phyloP scores from a whole-genome alignment of 1,140 invertebrate species.

The Neoseiulus cucumeris region DNA sequence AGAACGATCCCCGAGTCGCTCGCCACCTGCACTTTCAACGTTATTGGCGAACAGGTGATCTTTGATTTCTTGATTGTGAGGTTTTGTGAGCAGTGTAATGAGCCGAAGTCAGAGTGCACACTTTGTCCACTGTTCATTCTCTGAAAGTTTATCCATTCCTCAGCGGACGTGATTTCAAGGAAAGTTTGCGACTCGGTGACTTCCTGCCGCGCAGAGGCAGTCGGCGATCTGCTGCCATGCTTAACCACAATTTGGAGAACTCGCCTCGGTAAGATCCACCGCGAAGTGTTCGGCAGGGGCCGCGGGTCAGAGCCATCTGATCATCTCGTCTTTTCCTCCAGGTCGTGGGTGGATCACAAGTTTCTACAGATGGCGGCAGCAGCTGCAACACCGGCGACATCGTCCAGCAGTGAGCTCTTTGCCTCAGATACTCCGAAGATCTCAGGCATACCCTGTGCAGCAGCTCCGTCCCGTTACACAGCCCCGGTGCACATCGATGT shows the following conservation, averaged over 20 bases:
- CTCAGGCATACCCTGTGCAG: slow-evolving; percentile 68
- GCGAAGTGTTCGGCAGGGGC: not conserved
- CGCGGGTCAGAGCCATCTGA: not conserved
- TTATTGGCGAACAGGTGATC: not conserved
- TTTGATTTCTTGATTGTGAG: not conserved
- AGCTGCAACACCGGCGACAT: not conserved
- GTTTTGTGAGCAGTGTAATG: not conserved
- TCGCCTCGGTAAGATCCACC: not conserved
- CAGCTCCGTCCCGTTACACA: slow-evolving; percentile 67
- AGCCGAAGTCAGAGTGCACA: not conserved
- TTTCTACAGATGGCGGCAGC: slow-evolving; percentile 13
- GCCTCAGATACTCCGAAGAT: slow-evolving; percentile 30
- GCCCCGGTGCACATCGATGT: slow-evolving; percentile 94
- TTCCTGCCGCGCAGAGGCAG: slow-evolving; percentile 3
- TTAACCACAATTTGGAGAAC: slow-evolving; percentile 1
- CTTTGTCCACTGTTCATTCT: not conserved
- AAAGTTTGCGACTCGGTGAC: not conserved
- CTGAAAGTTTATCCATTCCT: not conserved
- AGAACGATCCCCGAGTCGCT: not conserved
- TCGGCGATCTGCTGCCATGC: not conserved
- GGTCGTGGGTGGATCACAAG: slow-evolving; percentile 19
- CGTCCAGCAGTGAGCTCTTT: not conserved
- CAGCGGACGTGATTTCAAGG: not conserved
- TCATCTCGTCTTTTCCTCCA: not conserved
- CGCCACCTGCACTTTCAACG: not conserved